Evolutionary conservation across 2,888 invertebrate genomes (phyloP), one percentile per base, ranked within the genome.

Genomic region (Chironomus riparius): DNA sequence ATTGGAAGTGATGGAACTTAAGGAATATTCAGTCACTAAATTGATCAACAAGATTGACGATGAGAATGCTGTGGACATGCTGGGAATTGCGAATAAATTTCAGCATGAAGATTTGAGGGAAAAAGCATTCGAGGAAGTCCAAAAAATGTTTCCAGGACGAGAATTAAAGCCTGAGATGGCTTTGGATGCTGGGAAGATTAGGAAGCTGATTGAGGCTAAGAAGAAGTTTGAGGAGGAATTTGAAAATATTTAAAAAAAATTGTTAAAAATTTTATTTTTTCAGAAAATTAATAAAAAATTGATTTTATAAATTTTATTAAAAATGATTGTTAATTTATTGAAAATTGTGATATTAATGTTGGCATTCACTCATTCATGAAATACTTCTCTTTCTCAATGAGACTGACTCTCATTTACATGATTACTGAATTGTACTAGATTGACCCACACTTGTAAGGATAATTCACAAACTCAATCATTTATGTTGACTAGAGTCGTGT

Each of bases 151-250:
- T 15, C 28, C 28, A 0, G 68, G 28, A 15, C 2, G 21, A n/a
- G 38, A 28, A 6, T 68, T 68, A 18, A 68, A 68, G n/a, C 2
- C 38, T 18, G 47, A 28, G 47, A 15, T 28, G 13, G 68, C 68
- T n/a, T 10, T n/a, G 4, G 38, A 47, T 15, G 6, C 7, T 15
- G 68, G 13, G 0, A 68, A 68, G 7, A 18, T 68, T 68, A 15
- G n/a, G 28, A 68, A 68, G 7, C 10, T 68, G 7, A 68, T 68
- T 68, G 68, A 68, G 10, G 68, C 68, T 4, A 68, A 68, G 18
- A 68, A 68, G 15, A 68, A 68, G 12, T 38, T 68, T 47, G 68
- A 68, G 2, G 68, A 68, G 28, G 65, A 65, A 65, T 65, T 65
- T 65, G 12, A 65, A 3, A 56, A 56, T 56, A 18, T 56, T 7